Conservation (phyloP, 2,888 invertebrate species). For the Oscheius myriophilus region DNA sequence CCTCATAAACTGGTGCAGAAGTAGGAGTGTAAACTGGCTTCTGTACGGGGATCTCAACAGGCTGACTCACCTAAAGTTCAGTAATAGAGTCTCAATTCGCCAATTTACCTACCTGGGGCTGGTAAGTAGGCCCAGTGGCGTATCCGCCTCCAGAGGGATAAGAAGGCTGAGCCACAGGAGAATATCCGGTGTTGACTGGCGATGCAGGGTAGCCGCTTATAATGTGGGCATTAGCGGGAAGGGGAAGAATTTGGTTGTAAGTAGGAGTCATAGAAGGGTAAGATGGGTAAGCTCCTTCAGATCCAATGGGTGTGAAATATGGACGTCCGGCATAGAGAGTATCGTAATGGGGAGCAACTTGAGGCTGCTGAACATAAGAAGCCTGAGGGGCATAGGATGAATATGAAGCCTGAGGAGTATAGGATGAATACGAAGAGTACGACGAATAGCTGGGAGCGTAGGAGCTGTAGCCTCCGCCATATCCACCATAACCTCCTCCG, state of each 20-base stretch:
- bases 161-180: not conserved
- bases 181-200: not conserved
- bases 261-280: conserved; percentile 8
- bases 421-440: too few species aligned
- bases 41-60: too few species aligned
- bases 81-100: not conserved
- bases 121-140: conserved; percentile 4
- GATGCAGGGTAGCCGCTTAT: conserved; percentile 1
- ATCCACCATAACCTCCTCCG: conserved; percentile 22
- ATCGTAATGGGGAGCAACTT: not conserved
- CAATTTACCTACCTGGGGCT: not conserved
- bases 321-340: conserved; percentile 16
- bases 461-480: conserved; percentile 40
- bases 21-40: too few species aligned
- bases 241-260: conserved; percentile 23
- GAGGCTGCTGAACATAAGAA: conserved; percentile 14
- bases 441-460: too few species aligned
- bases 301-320: conserved; percentile 16
- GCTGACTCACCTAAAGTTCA: too few species aligned
- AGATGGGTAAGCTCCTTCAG: not conserved
- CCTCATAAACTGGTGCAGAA: too few species aligned
- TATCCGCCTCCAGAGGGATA: not conserved
- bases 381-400: not conserved
- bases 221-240: conserved; percentile 26
- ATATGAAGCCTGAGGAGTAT: too few species aligned